Base-by-base conservation (phyloP, 2,888 invertebrate species). In the Papilio elwesi region DNA sequence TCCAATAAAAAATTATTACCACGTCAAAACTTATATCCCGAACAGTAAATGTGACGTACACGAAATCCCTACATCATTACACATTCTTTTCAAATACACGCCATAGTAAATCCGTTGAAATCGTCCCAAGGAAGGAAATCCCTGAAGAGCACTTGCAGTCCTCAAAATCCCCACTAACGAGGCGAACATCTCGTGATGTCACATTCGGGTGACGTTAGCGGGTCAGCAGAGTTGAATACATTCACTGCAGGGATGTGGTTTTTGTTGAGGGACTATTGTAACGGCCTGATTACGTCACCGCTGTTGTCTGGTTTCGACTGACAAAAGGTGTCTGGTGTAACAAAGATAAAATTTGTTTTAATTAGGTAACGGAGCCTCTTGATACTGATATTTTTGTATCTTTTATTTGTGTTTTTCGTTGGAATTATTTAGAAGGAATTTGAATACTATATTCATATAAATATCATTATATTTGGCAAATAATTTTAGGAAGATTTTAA, bases 141-240 rank as follows among this genome's bases (percentile, higher is more conserved):
- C 74, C 77, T 66, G 48, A 76, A 85, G 85, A 82, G 84, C 80
- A 78, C 65, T 73, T 69, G 81, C 82, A 82, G 77, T 78, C 78
- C 80, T 82, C 81, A 80, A 83, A 85, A 83, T 83, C 77, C 74
- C 48, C 76, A 80, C 87, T 89, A 89, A 89, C 88, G 84, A 90
- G 83, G 82, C 81, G 82, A 82, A 82, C 82, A 81, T 78, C 78
- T 77, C 78, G 74, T 75, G 75, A 80, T 82, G 86, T 84, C 83
- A 86, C 79, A 83, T 86, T 84, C 82, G 81, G 82, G 83, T 83
- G 81, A 82, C 81, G 81, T 78, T 80, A 81, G 75, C 79, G 79
- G 83, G 83, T 83, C 85, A 85, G 82, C 79, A 80, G 79, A 77
- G 78, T 75, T 75, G 75, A 76, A 77, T 77, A 70, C 13, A 71